phyloP scores from a whole-genome alignment of 2,113 vertebrate genomes.

The Aspiorhynchus laticeps region DNA sequence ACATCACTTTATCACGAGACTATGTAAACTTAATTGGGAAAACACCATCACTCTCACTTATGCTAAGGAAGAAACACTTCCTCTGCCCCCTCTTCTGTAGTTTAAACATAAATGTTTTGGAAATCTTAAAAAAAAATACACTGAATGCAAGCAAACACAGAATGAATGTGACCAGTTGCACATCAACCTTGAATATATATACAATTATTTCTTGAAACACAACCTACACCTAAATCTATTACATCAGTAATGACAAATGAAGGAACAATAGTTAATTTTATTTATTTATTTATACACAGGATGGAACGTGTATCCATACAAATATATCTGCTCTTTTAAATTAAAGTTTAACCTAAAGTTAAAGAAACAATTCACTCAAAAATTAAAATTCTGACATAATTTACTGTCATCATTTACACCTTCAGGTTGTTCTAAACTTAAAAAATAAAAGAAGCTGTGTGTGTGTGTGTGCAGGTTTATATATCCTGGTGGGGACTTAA shows the following conservation, averaged over 20 bases:
- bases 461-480: no score
- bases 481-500: no score
- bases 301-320: neutral
- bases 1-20: neutral
- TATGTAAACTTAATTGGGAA: constrained; percentile 12
- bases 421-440: neutral
- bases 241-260: no score
- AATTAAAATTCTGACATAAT: no score
- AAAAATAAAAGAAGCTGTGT: neutral
- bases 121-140: neutral
- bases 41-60: constrained; percentile 29
- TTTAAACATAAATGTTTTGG: neutral
- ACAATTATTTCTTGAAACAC: neutral
- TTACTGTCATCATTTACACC: no score
- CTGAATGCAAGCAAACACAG: neutral
- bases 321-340: neutral
- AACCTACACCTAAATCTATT: neutral
- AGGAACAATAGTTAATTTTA: no score
- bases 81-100: neutral
- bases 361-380: no score
- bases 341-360: no score
- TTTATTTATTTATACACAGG: no score
- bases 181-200: no score
- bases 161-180: neutral
- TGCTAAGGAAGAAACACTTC: neutral